A percentile compares a stretch with the other conserved stretches of the same genome.
phyloP scores from a whole-genome alignment of 2,797 vertebrate genomes.

The Eremophila alpestris region DNA sequence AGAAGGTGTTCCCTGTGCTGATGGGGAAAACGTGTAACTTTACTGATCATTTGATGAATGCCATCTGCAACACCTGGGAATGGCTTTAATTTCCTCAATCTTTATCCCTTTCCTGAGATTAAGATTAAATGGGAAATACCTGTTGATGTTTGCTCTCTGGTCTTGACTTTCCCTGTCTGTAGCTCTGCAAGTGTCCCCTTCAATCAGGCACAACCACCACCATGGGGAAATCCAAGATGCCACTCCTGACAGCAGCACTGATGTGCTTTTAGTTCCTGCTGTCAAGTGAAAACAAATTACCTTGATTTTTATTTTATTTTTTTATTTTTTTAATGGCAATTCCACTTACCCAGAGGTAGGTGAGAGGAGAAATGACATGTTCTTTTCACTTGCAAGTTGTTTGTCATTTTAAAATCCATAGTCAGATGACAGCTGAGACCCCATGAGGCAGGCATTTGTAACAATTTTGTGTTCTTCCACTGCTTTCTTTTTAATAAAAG shows the following conservation, averaged over 20 bases:
- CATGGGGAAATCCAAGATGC: not conserved
- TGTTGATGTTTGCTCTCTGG: not conserved
- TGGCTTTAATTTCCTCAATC: not conserved
- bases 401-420: not conserved
- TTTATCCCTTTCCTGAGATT: not conserved
- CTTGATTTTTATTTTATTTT: not conserved
- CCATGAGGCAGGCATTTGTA: not conserved
- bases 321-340: not conserved
- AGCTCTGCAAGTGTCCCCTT: not conserved
- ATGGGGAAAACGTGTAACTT: not conserved
- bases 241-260: not conserved
- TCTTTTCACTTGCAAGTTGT: constrained; percentile 29
- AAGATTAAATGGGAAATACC: not conserved
- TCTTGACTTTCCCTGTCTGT: not conserved
- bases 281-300: constrained; percentile 39
- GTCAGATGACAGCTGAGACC: not conserved
- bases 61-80: not conserved
- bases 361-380: not conserved
- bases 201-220: not conserved
- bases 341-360: not conserved
- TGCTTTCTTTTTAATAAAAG: not conserved
- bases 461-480: not conserved
- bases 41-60: not conserved
- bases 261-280: constrained; percentile 22
- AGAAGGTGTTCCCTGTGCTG: not conserved